Base-by-base conservation (phyloP, 2,113 vertebrate genomes). In the Gymnarchus niloticus region DNA sequence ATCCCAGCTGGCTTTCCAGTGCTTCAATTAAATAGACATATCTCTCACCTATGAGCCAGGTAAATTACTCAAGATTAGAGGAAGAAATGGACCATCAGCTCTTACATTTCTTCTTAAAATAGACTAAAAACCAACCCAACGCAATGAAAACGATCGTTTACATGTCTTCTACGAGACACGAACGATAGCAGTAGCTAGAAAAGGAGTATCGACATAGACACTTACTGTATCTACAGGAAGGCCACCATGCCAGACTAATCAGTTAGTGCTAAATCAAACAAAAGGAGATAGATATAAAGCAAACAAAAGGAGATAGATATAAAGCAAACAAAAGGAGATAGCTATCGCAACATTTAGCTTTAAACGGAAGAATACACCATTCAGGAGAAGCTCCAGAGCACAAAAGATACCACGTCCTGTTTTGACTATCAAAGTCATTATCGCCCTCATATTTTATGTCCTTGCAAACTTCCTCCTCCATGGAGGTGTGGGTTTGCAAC, bases 341-440 rank as follows among this genome's bases (percentile, higher is more conserved):
- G 17, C 80, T 14, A 82, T 54, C 49, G 12, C 3, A n/a, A 12
- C 89, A 89, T 88, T 91, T 87, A 90, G 89, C 90, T 89, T 88
- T 87, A 89, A 86, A 87, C 87, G 84, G 91, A 89, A 89, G 87
- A 87, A 89, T 87, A 85, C 89, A 88, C 89, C 90, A 89, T 88
- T 88, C 65, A 85, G 76, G 87, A 90, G 87, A 90, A 78, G 90
- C 89, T 90, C 90, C 91, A 86, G 85, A 84, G 86, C 88, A 90
- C 89, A 89, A 88, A 90, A 92, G 91, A 89, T 89, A 92, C 88
- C 86, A 88, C 87, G 87, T 91, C 90, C 90, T 92, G 91, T 92
- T 92, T 91, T 90, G 91, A 91, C 91, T 91, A 88, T 87, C 86
- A 33, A 88, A 90, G 89, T 91, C 90, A 92, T 28, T 84, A 88